These are phyloP conservation scores for Norana najaformis DNA, from an alignment of 2,888 invertebrate species.

Conservation along the genomic window DNA sequence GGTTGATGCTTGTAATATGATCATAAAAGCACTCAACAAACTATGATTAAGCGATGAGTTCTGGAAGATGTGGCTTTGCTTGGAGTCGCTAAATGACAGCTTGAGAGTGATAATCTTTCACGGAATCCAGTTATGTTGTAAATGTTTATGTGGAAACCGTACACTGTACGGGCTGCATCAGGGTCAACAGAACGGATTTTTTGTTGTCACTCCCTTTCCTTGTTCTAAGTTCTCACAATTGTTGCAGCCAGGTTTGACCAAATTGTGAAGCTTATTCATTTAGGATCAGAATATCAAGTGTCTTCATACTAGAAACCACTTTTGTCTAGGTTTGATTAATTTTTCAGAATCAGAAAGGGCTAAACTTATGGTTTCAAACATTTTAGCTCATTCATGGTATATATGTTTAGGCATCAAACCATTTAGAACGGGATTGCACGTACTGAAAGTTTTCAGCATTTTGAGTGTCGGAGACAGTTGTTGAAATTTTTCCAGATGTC, in stretches of 20 bases:
- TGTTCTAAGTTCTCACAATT: neutral
- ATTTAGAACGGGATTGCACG: neutral
- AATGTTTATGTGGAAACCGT: neutral
- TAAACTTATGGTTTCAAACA: neutral
- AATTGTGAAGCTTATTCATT: neutral
- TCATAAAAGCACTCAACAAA: constrained; percentile 13
- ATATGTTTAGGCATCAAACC: neutral
- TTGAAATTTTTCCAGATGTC: neutral
- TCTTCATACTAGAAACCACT: neutral
- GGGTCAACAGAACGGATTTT: neutral
- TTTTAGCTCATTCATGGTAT: neutral
- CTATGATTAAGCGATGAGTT: neutral
- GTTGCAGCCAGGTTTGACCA: neutral
- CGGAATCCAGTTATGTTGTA: neutral
- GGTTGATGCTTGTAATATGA: neutral
- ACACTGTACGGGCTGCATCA: neutral
- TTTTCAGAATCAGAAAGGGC: neutral
- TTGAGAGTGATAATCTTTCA: neutral
- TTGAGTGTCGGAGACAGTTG: neutral
- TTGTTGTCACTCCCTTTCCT: neutral
- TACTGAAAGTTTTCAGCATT: neutral
- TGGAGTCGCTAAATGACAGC: constrained; percentile 10
- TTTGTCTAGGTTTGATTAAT: neutral
- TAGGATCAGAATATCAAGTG: neutral
- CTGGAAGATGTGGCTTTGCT: neutral